Base-by-base conservation (phyloP, 2,888 invertebrate species). In the Metallyticus violacea region DNA sequence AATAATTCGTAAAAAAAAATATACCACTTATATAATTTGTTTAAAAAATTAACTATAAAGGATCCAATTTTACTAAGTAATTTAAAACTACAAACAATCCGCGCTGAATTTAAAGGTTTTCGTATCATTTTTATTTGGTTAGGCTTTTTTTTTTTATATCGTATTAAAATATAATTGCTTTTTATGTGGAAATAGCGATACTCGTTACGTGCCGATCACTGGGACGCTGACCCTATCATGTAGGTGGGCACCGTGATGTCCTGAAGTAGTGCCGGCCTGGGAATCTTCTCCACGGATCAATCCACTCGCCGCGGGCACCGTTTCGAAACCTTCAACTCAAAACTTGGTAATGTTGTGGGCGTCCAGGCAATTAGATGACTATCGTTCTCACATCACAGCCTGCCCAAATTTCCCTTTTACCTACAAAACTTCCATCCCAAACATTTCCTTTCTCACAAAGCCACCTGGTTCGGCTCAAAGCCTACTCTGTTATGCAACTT, bases 211-310 rank as follows among this genome's bases (percentile, higher is more conserved):
- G 9, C 40, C 40, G 15, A 62, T 15, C 7, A 27, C 26, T 82
- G 76, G 62, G 62, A 27, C 22, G 79, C 22, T 22, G 79, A 27
- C 26, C 28, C 27, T 7, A 26, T 83, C 83, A 77, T 83, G 83
- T 83, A 77, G 83, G 83, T 83, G 83, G 82, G 30, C 83, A 83
- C 83, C 83, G 83, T 83, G 83, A 83, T 83, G 77, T 77, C 83
- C 77, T 27, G 40, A 22, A 62, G 40, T 62, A 22, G 40, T 62
- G 40, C 40, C 40, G 40, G 40, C 40, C 40, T 62, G 40, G 40
- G 40, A 62, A 62, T 62, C 40, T 62, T 62, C 40, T 62, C 40
- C 40, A 62, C 40, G 40, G 40, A 62, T 62, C 40, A 62, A 62
- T 62, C 40, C 40, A 62, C 40, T 62, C 22, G 40, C 40, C 15